phyloP scores from a whole-genome alignment of 2,888 invertebrate genomes.

The Ommatoiulus sabulosus region DNA sequence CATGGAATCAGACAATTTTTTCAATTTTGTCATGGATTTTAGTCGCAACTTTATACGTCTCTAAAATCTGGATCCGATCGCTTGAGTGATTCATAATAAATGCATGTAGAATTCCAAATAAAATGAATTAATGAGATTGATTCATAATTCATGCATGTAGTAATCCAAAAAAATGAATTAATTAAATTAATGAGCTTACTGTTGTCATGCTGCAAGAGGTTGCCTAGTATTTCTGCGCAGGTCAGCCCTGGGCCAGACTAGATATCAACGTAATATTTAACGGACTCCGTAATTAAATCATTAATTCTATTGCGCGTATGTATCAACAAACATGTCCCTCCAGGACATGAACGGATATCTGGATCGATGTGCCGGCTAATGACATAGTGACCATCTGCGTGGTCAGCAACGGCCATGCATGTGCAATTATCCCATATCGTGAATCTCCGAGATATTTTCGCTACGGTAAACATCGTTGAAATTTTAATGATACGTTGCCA shows the following conservation, averaged over 20 bases:
- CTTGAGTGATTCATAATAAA: neutral
- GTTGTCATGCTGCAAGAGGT: neutral
- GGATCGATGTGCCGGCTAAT: neutral
- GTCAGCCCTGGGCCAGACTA: neutral
- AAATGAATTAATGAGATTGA: no score
- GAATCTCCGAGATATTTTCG: no score
- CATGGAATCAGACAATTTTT: constrained; percentile 6
- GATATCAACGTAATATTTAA: neutral
- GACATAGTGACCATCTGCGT: neutral
- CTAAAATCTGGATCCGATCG: neutral
- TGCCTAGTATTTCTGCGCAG: neutral
- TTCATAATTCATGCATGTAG: no score
- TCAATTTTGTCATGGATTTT: no score
- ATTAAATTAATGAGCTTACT: neutral
- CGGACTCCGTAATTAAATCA: neutral
- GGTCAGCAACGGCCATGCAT: no score
- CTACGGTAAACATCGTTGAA: no score
- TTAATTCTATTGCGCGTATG: neutral
- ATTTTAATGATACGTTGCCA: no score
- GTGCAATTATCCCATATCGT: no score
- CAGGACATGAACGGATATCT: neutral
- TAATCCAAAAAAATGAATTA: neutral
- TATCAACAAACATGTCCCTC: neutral
- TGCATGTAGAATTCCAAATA: neutral
- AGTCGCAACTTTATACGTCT: neutral